These are phyloP conservation scores for Alectura lathami DNA, from an alignment of 2,113 vertebrate genomes.

Conservation along the genomic window DNA sequence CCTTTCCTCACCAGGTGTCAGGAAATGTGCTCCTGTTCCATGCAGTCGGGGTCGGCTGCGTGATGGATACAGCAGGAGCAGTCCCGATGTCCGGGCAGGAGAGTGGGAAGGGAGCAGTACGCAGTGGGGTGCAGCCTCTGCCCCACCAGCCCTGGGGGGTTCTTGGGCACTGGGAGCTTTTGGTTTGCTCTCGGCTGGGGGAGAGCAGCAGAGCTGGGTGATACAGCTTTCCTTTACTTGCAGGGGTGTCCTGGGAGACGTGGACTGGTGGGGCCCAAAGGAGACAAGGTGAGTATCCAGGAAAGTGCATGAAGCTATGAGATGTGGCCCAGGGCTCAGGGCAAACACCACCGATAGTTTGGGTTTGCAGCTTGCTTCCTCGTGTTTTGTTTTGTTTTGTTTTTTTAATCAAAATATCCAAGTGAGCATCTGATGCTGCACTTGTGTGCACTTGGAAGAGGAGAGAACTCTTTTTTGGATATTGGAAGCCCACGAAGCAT, in stretches of 20 bases:
- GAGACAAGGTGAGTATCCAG: constrained; percentile 80
- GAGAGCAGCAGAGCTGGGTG: neutral
- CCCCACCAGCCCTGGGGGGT: fast-evolving
- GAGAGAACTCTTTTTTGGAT: neutral
- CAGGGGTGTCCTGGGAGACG: constrained; percentile 84
- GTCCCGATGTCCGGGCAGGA: neutral
- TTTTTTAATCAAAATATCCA: neutral
- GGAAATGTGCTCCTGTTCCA: neutral
- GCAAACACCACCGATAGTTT: fast-evolving
- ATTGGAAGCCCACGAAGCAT: neutral
- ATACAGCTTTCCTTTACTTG: constrained; percentile 16
- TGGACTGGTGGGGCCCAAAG: constrained; percentile 84
- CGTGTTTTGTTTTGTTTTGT: no score
- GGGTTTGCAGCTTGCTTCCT: neutral
- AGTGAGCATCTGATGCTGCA: neutral
- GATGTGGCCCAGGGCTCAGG: neutral
- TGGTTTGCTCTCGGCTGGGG: neutral
- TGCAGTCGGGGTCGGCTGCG: neutral
- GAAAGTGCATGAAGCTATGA: fast-evolving
- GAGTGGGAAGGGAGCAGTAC: neutral
- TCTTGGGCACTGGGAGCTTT: neutral
- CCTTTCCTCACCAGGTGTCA: neutral
- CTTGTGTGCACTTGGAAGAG: neutral
- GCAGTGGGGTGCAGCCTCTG: neutral
- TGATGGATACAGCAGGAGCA: neutral